Evolutionary conservation across 2,797 vertebrate genomes (phyloP).

Genomic region (Loris lydekkerianus): DNA sequence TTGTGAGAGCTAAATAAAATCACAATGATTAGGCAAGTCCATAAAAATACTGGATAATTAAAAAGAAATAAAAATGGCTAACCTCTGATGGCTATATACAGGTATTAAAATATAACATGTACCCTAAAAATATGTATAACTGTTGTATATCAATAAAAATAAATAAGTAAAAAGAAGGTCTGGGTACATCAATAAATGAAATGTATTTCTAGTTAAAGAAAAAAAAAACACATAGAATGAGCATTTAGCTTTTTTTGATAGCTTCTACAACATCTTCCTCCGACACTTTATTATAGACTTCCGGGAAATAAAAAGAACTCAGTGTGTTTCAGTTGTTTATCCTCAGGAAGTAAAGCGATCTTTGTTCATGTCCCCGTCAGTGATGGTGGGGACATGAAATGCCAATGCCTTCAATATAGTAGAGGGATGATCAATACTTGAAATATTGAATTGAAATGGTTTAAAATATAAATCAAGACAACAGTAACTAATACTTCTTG

Average conservation of each 20-base stretch:
- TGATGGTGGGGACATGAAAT: too few species aligned
- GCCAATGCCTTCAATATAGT: background rate
- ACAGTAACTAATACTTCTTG: background rate
- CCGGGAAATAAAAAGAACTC: background rate
- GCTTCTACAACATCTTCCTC: background rate
- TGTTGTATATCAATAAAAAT: background rate
- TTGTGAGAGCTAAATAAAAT: background rate
- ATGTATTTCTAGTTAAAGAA: background rate
- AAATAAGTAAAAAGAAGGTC: background rate
- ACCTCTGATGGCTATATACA: background rate
- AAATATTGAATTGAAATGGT: background rate
- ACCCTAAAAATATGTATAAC: background rate
- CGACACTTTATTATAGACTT: background rate
- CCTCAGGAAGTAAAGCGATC: background rate
- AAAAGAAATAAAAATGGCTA: background rate
- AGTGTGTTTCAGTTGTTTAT: background rate
- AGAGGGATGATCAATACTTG: background rate
- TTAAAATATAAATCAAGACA: background rate
- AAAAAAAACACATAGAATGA: background rate
- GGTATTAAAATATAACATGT: background rate
- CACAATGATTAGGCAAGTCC: background rate
- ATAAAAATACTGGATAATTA: background rate
- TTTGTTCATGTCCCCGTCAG: background rate
- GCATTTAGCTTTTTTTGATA: background rate
- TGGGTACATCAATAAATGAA: background rate